phyloP scores from a whole-genome alignment of 35 echinoderm and acorn worm genomes.

The Holothuria glaberrima region DNA sequence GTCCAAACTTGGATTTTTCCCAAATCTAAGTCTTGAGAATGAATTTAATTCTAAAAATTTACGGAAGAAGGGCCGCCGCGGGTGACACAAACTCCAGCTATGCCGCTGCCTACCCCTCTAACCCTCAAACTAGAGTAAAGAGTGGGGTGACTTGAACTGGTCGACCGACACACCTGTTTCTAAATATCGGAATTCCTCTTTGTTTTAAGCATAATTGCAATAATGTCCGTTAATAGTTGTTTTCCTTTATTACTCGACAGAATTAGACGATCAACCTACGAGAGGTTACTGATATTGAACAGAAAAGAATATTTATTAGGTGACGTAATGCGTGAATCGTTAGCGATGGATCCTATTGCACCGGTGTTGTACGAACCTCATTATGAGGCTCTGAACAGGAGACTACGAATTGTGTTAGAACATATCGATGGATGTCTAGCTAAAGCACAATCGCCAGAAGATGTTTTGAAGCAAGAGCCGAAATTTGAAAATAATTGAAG shows the following conservation, averaged over 20 bases:
- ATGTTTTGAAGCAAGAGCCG: constrained; percentile 30
- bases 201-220: too few relatives aligned
- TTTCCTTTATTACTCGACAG: constrained; percentile 49
- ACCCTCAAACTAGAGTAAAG: too few relatives aligned
- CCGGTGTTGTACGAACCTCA: constrained; percentile 86
- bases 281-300: constrained; percentile 71
- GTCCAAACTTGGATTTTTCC: too few relatives aligned
- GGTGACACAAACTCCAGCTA: too few relatives aligned
- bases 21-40: too few relatives aligned
- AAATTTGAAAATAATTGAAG: not conserved
- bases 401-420: constrained; percentile 72
- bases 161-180: too few relatives aligned
- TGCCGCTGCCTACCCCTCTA: too few relatives aligned
- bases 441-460: constrained; percentile 33
- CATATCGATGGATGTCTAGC: constrained; percentile 64
- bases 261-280: constrained; percentile 84
- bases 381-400: constrained; percentile 80
- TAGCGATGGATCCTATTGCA: constrained; percentile 77
- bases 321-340: constrained; percentile 96
- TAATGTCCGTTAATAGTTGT: too few relatives aligned
- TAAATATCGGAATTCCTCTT: too few relatives aligned
- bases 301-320: constrained; percentile 84
- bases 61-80: too few relatives aligned
- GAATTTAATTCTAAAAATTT: too few relatives aligned
- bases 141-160: too few relatives aligned